Conservation (phyloP, 1,140 invertebrate species). For the Polypedilum pembai region DNA sequence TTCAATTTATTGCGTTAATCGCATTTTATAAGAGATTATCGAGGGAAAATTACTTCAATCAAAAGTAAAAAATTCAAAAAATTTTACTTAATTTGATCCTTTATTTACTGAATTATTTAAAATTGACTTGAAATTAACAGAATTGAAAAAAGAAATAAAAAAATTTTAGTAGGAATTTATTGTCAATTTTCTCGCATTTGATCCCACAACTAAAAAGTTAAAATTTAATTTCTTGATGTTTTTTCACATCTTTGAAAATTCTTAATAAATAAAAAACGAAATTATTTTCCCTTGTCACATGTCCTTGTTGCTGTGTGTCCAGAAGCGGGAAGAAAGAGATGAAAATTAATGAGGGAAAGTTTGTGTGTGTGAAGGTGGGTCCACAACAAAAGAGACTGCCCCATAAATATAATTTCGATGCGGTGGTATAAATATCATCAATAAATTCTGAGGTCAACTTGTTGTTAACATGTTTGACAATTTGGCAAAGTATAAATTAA, state of each 20-base stretch:
- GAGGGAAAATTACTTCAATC: too few species aligned
- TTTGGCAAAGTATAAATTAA: background rate
- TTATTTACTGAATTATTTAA: too few species aligned
- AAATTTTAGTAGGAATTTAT: too few species aligned
- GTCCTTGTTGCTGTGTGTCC: background rate
- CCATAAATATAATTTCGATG: background rate
- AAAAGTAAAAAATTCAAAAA: too few species aligned
- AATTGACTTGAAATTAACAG: too few species aligned
- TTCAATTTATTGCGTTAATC: background rate
- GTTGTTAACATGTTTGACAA: constrained; percentile 7
- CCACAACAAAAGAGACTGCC: background rate
- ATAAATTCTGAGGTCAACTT: constrained; percentile 1
- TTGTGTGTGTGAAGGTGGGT: background rate
- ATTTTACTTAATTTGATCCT: too few species aligned
- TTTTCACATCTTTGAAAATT: too few species aligned
- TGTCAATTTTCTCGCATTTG: too few species aligned
- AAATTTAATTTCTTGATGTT: too few species aligned
- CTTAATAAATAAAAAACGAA: too few species aligned
- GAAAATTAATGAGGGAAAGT: constrained; percentile 12
- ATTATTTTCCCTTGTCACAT: background rate
- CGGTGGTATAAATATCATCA: background rate
- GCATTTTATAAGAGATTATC: background rate
- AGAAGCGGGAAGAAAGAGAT: background rate
- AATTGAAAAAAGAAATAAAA: too few species aligned
- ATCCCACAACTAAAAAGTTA: too few species aligned